These are phyloP conservation scores for Lamellibrachia columna DNA, from an alignment of 2,888 invertebrate species.

Conservation along the genomic window DNA sequence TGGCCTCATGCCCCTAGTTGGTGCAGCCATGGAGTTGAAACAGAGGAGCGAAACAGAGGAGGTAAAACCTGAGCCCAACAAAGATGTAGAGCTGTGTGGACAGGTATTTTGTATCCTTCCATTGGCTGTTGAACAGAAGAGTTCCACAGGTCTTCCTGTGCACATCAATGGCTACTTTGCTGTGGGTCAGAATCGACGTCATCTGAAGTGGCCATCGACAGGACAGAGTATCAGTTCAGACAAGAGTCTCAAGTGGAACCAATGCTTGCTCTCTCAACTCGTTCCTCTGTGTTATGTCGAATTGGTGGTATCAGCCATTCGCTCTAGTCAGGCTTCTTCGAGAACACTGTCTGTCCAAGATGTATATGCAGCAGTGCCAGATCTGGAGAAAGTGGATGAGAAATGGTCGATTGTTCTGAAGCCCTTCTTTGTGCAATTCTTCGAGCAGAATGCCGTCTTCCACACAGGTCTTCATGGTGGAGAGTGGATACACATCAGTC, in stretches of 20 bases:
- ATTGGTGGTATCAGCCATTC: constrained; percentile 40
- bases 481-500: constrained; percentile 33
- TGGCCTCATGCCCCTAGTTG: constrained; percentile 45
- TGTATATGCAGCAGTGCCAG: constrained; percentile 39
- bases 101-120: constrained; percentile 58
- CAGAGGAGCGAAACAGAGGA: background rate
- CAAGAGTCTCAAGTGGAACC: constrained; percentile 55
- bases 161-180: constrained; percentile 62
- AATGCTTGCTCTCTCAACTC: constrained; percentile 50
- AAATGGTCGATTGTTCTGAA: constrained; percentile 41
- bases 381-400: constrained; percentile 38
- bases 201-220: constrained; percentile 58
- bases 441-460: constrained; percentile 34
- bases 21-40: constrained; percentile 42
- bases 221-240: constrained; percentile 47
- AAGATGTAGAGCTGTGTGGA: constrained; percentile 41
- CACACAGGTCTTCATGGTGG: constrained; percentile 28
- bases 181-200: constrained; percentile 56
- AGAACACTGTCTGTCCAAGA: constrained; percentile 26
- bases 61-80: background rate
- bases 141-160: constrained; percentile 46
- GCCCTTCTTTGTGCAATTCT: constrained; percentile 35
- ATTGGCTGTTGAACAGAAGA: background rate
- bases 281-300: constrained; percentile 48
- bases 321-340: background rate